Evolutionary conservation across 2,888 invertebrate genomes (phyloP).

Genomic region (Gordius sp.): DNA sequence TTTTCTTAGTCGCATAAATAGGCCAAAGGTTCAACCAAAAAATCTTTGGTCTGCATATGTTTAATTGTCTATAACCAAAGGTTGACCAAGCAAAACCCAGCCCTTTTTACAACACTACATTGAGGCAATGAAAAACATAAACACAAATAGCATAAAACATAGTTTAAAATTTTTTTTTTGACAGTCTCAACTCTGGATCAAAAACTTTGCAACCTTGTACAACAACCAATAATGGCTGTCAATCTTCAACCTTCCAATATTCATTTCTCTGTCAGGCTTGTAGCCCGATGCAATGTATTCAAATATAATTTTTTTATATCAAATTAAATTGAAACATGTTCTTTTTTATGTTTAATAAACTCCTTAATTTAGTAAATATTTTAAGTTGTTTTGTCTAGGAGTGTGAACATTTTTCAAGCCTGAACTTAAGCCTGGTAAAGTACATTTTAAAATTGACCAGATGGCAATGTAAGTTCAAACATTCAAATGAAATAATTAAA

Average conservation of each 20-base stretch:
- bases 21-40: too few species aligned
- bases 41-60: too few species aligned
- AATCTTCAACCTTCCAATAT: neutral
- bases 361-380: neutral
- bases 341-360: neutral
- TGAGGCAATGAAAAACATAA: too few species aligned
- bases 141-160: too few species aligned
- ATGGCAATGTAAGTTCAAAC: conserved; percentile 11
- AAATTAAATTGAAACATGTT: too few species aligned
- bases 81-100: too few species aligned
- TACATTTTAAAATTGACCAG: conserved; percentile 8
- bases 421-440: conserved; percentile 6
- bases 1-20: too few species aligned
- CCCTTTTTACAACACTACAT: too few species aligned
- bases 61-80: too few species aligned
- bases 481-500: too few species aligned
- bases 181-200: neutral
- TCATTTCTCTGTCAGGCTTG: neutral
- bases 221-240: neutral
- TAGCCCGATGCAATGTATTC: neutral
- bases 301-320: too few species aligned
- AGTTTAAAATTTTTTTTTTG: conserved; percentile 11
- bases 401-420: conserved; percentile 11
- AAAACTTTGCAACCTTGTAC: neutral
- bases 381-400: neutral